Percentiles rank a stretch among this genome's conserved stretches.
Evolutionary conservation across 30 jellyfish, hydroid and myxozoan species (phyloP).

Genomic region (Pseudorhiza aurosa): DNA sequence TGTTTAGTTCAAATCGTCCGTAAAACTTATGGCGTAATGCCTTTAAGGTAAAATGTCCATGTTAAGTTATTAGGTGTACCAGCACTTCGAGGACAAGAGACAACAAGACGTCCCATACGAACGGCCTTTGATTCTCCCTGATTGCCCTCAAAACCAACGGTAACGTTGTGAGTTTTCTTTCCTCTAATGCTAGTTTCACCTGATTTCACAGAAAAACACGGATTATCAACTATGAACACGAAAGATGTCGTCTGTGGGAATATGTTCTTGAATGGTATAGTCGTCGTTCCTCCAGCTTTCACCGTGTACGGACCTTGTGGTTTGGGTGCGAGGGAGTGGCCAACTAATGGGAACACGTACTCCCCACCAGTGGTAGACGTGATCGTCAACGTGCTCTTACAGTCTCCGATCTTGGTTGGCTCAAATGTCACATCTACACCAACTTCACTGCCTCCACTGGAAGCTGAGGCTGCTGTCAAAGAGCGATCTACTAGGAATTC

Average conservation of each 20-base stretch:
- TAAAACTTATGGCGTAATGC: slow-evolving; percentile 30
- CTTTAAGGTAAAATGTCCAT: slow-evolving; percentile 96
- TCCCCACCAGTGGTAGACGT: slow-evolving; percentile 93
- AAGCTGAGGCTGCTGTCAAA: slow-evolving; percentile 95
- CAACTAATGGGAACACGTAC: slow-evolving; percentile 88
- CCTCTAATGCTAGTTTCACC: slow-evolving; percentile 95
- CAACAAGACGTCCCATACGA: slow-evolving; percentile 89
- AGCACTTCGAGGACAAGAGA: slow-evolving; percentile 84
- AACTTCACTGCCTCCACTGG: slow-evolving; percentile 97
- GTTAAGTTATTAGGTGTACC: slow-evolving; percentile 65
- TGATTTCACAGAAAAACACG: slow-evolving; percentile 81
- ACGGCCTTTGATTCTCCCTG: slow-evolving; percentile 94
- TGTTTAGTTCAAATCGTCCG: too few species aligned
- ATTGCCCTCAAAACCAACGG: slow-evolving; percentile 92
- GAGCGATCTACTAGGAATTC: slow-evolving; percentile 91
- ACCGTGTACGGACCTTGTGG: slow-evolving; percentile 98
- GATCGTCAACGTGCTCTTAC: slow-evolving; percentile 61
- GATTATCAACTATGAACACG: slow-evolving; percentile 87
- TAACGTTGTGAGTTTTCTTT: slow-evolving; percentile 82
- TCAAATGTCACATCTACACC: slow-evolving; percentile 94
- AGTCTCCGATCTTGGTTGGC: slow-evolving; percentile 89
- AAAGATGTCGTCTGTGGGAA: slow-evolving; percentile 90
- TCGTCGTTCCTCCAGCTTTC: slow-evolving; percentile 86
- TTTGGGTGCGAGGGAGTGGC: slow-evolving; percentile 91
- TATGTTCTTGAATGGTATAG: slow-evolving; percentile 91